Evolutionary conservation across 2,888 invertebrate genomes (phyloP).

Genomic region (Sepioteuthis lessoniana): DNA sequence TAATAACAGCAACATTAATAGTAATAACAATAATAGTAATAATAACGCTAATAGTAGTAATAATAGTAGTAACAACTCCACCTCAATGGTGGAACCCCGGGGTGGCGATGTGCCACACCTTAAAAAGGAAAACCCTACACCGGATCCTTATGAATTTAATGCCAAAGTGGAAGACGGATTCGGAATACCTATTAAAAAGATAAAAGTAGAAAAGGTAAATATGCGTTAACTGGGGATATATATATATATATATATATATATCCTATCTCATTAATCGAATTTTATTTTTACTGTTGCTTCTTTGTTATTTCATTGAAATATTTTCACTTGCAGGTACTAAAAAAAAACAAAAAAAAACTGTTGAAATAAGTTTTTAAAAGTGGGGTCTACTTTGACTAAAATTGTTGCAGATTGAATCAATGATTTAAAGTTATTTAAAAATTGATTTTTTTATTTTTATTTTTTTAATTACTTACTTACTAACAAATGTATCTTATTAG

Average conservation of each 20-base stretch:
- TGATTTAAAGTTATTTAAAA: no score
- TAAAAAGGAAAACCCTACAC: slow-evolving; percentile 63
- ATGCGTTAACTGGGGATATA: neutral
- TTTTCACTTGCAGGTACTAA: neutral
- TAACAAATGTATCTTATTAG: no score
- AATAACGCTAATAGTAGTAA: slow-evolving; percentile 15
- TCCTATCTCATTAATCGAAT: neutral
- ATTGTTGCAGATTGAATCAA: no score
- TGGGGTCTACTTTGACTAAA: no score
- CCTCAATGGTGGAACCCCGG: slow-evolving; percentile 40
- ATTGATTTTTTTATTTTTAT: no score
- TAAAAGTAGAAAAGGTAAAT: slow-evolving; percentile 68
- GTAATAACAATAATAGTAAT: neutral
- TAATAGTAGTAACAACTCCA: slow-evolving; percentile 24
- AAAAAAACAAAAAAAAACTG: no score
- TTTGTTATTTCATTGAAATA: neutral
- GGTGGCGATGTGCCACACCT: slow-evolving; percentile 50
- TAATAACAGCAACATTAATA: slow-evolving; percentile 58
- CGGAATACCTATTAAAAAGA: slow-evolving; percentile 67
- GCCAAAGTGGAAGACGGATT: slow-evolving; percentile 71
- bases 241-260: no score
- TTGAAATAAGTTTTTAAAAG: no score
- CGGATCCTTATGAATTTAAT: slow-evolving; percentile 71
- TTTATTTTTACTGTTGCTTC: neutral
- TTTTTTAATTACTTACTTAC: no score